phyloP scores from a whole-genome alignment of 2,888 invertebrate genomes.

The Polymixis flavicincta region DNA sequence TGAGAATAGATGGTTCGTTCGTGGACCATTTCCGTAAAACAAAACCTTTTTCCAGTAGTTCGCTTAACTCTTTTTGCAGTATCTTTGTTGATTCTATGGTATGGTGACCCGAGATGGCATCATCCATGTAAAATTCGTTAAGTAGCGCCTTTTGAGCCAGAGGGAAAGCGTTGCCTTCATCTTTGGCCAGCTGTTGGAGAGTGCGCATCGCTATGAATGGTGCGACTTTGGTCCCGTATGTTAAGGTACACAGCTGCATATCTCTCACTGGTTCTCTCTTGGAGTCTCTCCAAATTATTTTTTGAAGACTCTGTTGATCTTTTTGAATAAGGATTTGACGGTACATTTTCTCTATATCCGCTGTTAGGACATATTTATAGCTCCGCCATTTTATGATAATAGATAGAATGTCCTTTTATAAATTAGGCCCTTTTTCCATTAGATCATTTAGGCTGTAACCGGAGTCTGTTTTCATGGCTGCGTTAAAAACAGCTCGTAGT shows the following conservation, averaged over 20 bases:
- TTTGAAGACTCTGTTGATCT: neutral
- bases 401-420: neutral
- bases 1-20: constrained; percentile 5
- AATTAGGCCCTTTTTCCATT: constrained; percentile 1
- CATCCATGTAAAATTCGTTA: too few relatives aligned
- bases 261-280: too few relatives aligned
- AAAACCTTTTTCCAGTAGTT: neutral
- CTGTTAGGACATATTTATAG: too few relatives aligned
- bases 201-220: too few relatives aligned
- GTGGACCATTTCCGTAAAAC: constrained; percentile 2
- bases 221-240: too few relatives aligned
- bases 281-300: too few relatives aligned
- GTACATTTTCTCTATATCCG: neutral
- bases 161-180: too few relatives aligned
- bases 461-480: constrained; percentile 1
- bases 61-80: neutral
- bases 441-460: neutral
- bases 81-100: neutral
- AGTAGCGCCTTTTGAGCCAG: too few relatives aligned
- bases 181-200: too few relatives aligned
- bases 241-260: too few relatives aligned
- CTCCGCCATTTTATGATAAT: too few relatives aligned
- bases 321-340: neutral
- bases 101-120: neutral
- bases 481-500: neutral